phyloP scores from a whole-genome alignment of 2,888 invertebrate genomes.

The Eumerus sabulonum region DNA sequence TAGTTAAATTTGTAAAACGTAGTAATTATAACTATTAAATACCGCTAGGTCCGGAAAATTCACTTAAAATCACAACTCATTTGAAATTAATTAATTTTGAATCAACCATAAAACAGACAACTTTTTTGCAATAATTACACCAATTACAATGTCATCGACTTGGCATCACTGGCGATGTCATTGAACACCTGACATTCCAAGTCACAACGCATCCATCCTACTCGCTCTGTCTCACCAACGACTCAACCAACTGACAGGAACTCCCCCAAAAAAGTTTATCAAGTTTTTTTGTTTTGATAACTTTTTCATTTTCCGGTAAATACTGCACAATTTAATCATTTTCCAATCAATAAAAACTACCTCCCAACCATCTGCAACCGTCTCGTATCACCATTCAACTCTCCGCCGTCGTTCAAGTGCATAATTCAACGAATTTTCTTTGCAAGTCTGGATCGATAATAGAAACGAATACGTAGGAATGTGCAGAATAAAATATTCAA shows the following conservation, averaged over 20 bases:
- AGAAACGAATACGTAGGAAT: not conserved
- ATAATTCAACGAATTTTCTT: not conserved
- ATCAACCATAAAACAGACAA: too few species aligned
- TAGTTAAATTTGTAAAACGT: too few species aligned
- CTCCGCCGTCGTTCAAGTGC: conserved; percentile 14
- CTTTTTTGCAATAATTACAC: too few species aligned
- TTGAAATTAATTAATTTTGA: too few species aligned
- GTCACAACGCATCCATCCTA: not conserved
- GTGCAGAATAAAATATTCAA: not conserved
- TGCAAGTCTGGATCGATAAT: conserved; percentile 3
- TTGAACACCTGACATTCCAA: conserved; percentile 18
- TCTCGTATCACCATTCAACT: not conserved
- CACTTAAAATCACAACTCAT: too few species aligned
- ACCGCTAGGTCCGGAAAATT: too few species aligned
- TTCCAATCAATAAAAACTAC: not conserved
- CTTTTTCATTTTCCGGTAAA: conserved; percentile 46
- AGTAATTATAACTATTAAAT: too few species aligned
- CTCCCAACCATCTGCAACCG: too few species aligned
- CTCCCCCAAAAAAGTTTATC: conserved; percentile 50
- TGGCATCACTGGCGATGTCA: conserved; percentile 36
- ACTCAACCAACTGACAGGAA: conserved; percentile 43
- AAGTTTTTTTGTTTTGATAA: conserved; percentile 57
- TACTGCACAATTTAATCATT: conserved; percentile 15
- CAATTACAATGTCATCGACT: too few species aligned
- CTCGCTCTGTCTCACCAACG: conserved; percentile 32